A percentile compares a stretch with the other conserved stretches of the same genome.
These are phyloP conservation scores for Plagodis pulveraria DNA, from an alignment of 2,888 invertebrate genomes.

Conservation along the genomic window DNA sequence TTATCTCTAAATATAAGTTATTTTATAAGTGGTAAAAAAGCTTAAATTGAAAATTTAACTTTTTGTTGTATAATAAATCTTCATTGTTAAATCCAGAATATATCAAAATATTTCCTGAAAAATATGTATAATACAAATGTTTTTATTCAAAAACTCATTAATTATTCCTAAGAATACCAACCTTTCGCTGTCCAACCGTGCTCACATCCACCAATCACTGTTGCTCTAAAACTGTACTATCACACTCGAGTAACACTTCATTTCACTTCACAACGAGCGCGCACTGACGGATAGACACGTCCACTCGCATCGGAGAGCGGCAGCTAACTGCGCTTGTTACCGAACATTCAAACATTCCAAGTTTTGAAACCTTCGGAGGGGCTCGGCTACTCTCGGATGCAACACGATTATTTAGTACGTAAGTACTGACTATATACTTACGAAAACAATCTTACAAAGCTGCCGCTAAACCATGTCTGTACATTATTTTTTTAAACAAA, in stretches of 20 bases:
- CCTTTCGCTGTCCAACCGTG: slow-evolving; percentile 25
- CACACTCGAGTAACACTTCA: slow-evolving; percentile 52
- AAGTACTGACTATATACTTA: slow-evolving; percentile 28
- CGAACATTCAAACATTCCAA: slow-evolving; percentile 48
- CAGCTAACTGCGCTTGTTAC: slow-evolving; percentile 59
- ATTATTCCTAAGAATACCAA: slow-evolving; percentile 18
- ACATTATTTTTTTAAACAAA: too few species aligned
- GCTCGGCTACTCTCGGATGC: slow-evolving; percentile 56
- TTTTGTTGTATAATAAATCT: too few species aligned
- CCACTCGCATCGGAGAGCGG: slow-evolving; percentile 46
- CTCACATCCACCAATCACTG: slow-evolving; percentile 27
- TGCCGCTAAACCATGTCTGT: too few species aligned
- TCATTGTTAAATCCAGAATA: too few species aligned
- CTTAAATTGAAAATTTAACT: too few species aligned
- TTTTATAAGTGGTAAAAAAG: too few species aligned
- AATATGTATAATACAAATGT: too few species aligned
- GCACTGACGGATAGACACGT: slow-evolving; percentile 39
- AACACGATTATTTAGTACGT: slow-evolving; percentile 43
- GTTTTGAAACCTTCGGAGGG: slow-evolving; percentile 55
- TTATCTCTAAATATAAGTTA: too few species aligned
- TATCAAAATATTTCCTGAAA: too few species aligned
- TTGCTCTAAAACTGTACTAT: slow-evolving; percentile 38
- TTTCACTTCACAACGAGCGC: slow-evolving; percentile 54
- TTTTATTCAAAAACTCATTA: too few species aligned
- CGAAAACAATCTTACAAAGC: too few species aligned